These are phyloP conservation scores for Allobates femoralis DNA, from an alignment of 2,797 vertebrate species.

Conservation along the genomic window DNA sequence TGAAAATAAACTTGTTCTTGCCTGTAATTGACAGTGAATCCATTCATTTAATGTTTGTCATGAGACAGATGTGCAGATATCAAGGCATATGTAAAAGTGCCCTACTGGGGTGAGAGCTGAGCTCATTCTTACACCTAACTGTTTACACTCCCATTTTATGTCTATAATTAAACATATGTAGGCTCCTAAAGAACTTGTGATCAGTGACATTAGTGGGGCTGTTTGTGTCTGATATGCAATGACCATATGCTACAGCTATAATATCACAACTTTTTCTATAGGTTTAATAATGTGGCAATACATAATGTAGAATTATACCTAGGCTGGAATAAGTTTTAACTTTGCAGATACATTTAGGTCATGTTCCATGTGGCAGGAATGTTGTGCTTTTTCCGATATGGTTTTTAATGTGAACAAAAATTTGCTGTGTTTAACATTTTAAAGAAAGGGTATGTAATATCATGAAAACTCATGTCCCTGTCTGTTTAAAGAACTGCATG, in stretches of 20 bases:
- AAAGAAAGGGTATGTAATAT: no score
- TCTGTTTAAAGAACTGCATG: no score
- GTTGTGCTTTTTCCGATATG: no score
- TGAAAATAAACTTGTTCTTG: slow-evolving; percentile 80
- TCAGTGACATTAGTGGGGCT: background rate
- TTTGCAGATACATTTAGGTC: no score
- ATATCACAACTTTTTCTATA: background rate
- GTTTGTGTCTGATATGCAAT: background rate
- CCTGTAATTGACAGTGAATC: slow-evolving; percentile 79
- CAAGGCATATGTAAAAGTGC: slow-evolving; percentile 72
- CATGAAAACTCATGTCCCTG: no score
- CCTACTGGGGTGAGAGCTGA: slow-evolving; percentile 66
- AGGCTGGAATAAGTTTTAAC: no score
- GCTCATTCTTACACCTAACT: slow-evolving; percentile 57
- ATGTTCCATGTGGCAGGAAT: no score
- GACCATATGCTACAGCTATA: background rate
- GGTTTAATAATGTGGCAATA: background rate
- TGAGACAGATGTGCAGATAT: slow-evolving; percentile 74
- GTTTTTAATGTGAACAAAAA: no score
- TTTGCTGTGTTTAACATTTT: no score
- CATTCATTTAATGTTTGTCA: slow-evolving; percentile 78
- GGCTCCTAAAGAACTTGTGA: background rate
- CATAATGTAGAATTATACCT: no score
- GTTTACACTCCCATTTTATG: slow-evolving; percentile 29
- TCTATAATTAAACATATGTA: slow-evolving; percentile 17